Evolutionary conservation across 2,797 vertebrate genomes (phyloP).

Genomic region (Bucorvus abyssinicus): DNA sequence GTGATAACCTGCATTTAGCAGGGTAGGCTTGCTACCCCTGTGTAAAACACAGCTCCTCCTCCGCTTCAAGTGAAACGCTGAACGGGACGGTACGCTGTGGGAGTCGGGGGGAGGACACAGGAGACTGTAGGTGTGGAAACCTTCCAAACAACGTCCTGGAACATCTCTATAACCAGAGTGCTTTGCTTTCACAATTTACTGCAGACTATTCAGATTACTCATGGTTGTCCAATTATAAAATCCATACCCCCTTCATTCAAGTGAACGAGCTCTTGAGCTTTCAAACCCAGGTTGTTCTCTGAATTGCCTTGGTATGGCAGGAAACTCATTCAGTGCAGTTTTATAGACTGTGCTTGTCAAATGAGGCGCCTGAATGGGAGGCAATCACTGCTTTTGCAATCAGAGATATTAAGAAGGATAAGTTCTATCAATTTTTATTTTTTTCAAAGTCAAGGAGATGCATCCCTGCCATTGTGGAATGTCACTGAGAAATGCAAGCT

Average conservation of each 20-base stretch:
- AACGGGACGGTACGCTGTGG: background rate
- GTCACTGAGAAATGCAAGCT: background rate
- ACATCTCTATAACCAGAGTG: background rate
- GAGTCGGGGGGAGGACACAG: background rate
- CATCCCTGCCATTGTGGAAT: background rate
- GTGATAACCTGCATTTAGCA: background rate
- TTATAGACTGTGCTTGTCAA: background rate
- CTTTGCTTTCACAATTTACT: constrained; percentile 36
- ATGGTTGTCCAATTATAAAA: background rate
- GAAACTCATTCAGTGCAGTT: background rate
- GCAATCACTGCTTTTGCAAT: background rate
- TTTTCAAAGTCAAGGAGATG: background rate
- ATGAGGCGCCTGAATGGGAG: background rate
- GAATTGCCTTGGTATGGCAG: background rate
- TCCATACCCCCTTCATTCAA: background rate
- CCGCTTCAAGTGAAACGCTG: background rate
- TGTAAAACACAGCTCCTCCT: constrained; percentile 6
- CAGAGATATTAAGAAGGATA: background rate
- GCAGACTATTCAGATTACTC: background rate
- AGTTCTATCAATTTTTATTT: background rate
- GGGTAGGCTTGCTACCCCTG: constrained; percentile 8
- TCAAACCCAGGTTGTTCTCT: background rate
- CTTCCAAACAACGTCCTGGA: constrained; percentile 3
- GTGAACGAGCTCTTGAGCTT: background rate
- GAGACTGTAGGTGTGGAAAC: background rate